A percentile compares a stretch with the other conserved stretches of the same genome.
Evolutionary conservation across 2,888 invertebrate species (phyloP).

Genomic region (Idaea aversata): DNA sequence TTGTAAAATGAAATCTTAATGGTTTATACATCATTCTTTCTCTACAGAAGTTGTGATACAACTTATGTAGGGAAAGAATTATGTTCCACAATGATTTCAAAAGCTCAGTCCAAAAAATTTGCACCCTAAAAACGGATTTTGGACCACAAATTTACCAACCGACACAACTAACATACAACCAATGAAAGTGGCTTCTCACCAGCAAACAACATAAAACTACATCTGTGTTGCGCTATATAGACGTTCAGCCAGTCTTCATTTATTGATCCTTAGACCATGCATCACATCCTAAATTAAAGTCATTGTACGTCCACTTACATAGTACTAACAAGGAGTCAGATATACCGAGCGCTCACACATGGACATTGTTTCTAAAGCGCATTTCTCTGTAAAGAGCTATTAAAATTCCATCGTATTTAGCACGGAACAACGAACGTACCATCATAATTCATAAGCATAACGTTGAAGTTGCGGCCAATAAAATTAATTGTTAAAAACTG

Average conservation of each 20-base stretch:
- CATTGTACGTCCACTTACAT: background rate
- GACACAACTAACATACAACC: too few species aligned
- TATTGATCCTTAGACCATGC: background rate
- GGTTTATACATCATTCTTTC: too few species aligned
- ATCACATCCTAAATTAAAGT: background rate
- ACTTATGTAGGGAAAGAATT: too few species aligned
- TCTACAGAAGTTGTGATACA: too few species aligned
- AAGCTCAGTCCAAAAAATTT: too few species aligned
- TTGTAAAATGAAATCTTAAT: too few species aligned
- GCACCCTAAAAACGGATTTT: too few species aligned
- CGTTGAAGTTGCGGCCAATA: background rate
- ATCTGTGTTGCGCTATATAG: background rate
- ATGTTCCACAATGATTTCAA: too few species aligned
- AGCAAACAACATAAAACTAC: too few species aligned
- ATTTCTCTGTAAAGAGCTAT: constrained; percentile 1
- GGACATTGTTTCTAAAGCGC: background rate
- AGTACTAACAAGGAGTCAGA: background rate
- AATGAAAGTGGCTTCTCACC: too few species aligned
- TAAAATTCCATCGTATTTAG: constrained; percentile 1
- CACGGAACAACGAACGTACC: constrained; percentile 1
- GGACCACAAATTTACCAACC: too few species aligned
- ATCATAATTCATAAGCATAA: constrained; percentile 1
- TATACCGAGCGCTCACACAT: background rate
- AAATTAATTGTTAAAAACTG: background rate
- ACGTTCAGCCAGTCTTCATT: background rate